Conservation (phyloP, 2,888 invertebrate species). For the Amphipyra tragopoginis region DNA sequence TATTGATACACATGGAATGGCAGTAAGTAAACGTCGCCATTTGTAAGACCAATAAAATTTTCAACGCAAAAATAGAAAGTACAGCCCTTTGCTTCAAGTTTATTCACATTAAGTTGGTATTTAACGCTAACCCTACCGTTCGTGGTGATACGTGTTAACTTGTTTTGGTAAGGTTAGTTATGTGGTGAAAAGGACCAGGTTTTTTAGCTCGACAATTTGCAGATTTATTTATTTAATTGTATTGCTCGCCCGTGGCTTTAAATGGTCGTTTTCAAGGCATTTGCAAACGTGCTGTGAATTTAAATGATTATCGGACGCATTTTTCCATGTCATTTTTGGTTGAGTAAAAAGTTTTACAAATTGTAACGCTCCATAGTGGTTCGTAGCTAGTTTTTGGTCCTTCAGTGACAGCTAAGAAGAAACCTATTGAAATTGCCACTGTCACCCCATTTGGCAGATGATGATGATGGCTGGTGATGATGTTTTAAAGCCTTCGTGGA, state of each 20-base stretch:
- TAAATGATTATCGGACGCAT: slow-evolving; percentile 23
- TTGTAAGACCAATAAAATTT: neutral
- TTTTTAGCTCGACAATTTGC: slow-evolving; percentile 54
- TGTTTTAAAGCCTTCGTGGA: no score
- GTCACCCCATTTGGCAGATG: no score
- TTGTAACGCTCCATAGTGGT: slow-evolving; percentile 16
- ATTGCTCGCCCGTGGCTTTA: slow-evolving; percentile 43
- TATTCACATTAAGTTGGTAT: neutral
- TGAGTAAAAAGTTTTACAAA: slow-evolving; percentile 35
- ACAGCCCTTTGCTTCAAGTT: neutral
- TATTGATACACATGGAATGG: no score
- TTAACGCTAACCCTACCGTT: slow-evolving; percentile 30
- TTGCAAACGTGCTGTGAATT: slow-evolving; percentile 46
- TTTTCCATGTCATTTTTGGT: slow-evolving; percentile 21
- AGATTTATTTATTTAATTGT: slow-evolving; percentile 61
- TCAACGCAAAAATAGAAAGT: neutral
- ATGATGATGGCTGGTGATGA: no score
- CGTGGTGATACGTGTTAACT: slow-evolving; percentile 40
- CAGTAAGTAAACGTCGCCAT: no score
- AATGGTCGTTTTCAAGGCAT: slow-evolving; percentile 47
- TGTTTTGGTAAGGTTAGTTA: slow-evolving; percentile 55
- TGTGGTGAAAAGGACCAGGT: slow-evolving; percentile 49
- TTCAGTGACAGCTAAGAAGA: neutral
- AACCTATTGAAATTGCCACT: neutral
- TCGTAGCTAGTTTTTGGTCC: neutral